Evolutionary conservation across 2,888 invertebrate genomes (phyloP), one percentile per base, ranked within the genome.

Genomic region (Pandemis heparana): DNA sequence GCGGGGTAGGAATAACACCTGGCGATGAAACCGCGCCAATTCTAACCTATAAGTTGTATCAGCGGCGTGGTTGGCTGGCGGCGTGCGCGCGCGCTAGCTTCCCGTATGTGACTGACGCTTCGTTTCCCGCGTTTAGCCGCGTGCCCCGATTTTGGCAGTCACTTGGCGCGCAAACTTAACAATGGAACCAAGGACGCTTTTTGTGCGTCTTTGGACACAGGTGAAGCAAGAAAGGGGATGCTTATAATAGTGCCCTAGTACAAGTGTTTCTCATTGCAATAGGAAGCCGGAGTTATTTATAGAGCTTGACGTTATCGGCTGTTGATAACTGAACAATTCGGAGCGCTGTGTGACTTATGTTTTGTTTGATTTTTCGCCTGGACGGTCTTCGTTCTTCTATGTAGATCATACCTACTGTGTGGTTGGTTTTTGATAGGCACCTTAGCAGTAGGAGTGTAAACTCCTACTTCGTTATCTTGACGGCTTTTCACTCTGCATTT

Each of bases 141-240:
- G 39, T 16, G 85, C 90, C 89, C 88, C 87, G 89, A 92, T 91
- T 92, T 92, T 88, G 91, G 90, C 89, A 88, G 82, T 83, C 92
- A 91, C 92, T 94, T 93, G 92, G 94, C 94, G 94, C 93, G 93
- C 91, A 90, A 91, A 92, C 88, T 77, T 75, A 87, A 90, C 89
- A 91, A 89, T 91, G 89, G 85, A 86, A 80, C 87, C 94, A 94
- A 94, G 94, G 94, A 91, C 94, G 90, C 89, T 89, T 93, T 93
- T 94, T 94, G 85, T 85, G 72, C 76, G 81, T 89, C 81, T 80
- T 83, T 82, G 64, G 85, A 86, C 85, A 94, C 94, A 94, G 94
- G 94, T 94, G 94, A 79, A 86, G 81, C 85, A 75, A 78, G 82
- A 86, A 91, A 91, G 88, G 91, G 89, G 87, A 87, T 82, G 46